Base-by-base conservation (phyloP, 2,888 invertebrate genomes). In the Drosophila koepferae region DNA sequence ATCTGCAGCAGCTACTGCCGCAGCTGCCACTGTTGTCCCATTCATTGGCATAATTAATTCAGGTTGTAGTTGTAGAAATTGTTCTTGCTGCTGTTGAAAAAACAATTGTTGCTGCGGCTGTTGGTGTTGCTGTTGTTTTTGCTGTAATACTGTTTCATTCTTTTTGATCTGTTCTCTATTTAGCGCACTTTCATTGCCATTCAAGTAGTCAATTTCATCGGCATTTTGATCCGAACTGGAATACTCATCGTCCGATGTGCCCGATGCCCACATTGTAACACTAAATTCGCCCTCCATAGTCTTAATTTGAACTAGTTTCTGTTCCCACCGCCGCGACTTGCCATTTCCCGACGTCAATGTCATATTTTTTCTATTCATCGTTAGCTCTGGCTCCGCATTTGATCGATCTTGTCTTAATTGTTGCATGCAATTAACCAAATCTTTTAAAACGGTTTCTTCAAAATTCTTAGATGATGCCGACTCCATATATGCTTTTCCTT, bases 251-350 rank as follows among this genome's bases (percentile, higher is more conserved):
- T 97, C 97, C 14, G 96, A 95, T 41, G 94, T 94, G 0, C 98
- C 98, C 0, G 98, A 97, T 48, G 98, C 98, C 99, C 99, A 99
- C 98, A 99, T 99, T 75, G 98, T 99, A 77, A 98, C 98, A 48
- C 97, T 98, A 94, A 99, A 99, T 94, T 99, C 98, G 41, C 99
- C 99, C 94, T 99, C 99, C 95, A 99, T 96, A 28, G 99, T 99
- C 93, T 98, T 98, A 91, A 99, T 99, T 94, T 98, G 98, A 74
- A 99, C 98, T 94, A 98, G 98, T 93, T 99, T 98, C 94, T 98
- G 98, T 94, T 98, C 98, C 99, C 99, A 99, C 92, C 98, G 96
- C 71, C 97, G 94, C 9, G 95, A 94, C 90, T 95, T 95, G 48
- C 93, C 93, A 83, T 87, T 87, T 3, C 51, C 40, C 7, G 63